phyloP scores from a whole-genome alignment of 2,888 invertebrate genomes.

The Erebia palarica region DNA sequence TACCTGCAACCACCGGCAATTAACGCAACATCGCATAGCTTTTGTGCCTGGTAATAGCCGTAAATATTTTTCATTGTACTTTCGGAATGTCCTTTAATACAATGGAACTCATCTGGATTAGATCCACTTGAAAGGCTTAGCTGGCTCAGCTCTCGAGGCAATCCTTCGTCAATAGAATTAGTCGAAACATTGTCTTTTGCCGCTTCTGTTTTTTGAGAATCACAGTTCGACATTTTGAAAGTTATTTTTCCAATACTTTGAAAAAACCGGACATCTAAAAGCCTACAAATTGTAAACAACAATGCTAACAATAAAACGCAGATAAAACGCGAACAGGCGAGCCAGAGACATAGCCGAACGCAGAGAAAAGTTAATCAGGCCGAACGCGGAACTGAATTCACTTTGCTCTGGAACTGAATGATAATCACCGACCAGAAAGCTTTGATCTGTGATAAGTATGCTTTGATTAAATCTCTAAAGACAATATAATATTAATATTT shows the following conservation, averaged over 20 bases:
- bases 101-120: slow-evolving; percentile 90
- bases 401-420: no score
- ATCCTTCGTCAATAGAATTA: slow-evolving; percentile 79
- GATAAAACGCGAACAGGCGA: not conserved
- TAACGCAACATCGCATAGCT: slow-evolving; percentile 93
- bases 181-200: slow-evolving; percentile 77
- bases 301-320: not conserved
- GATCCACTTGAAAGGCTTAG: slow-evolving; percentile 85
- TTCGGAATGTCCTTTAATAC: slow-evolving; percentile 91
- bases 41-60: slow-evolving; percentile 89
- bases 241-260: slow-evolving; percentile 18
- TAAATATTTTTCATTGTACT: slow-evolving; percentile 91
- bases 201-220: slow-evolving; percentile 66
- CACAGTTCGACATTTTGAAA: slow-evolving; percentile 68
- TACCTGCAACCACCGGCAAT: slow-evolving; percentile 89
- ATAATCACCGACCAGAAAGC: no score
- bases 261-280: not conserved
- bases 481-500: no score
- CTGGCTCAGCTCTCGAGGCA: slow-evolving; percentile 86
- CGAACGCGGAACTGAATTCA: no score
- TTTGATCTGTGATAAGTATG: no score
- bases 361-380: no score
- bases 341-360: no score
- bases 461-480: no score
- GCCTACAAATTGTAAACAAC: not conserved